phyloP scores from a whole-genome alignment of 1,140 invertebrate genomes.

The Pseudomyrmex sp. region DNA sequence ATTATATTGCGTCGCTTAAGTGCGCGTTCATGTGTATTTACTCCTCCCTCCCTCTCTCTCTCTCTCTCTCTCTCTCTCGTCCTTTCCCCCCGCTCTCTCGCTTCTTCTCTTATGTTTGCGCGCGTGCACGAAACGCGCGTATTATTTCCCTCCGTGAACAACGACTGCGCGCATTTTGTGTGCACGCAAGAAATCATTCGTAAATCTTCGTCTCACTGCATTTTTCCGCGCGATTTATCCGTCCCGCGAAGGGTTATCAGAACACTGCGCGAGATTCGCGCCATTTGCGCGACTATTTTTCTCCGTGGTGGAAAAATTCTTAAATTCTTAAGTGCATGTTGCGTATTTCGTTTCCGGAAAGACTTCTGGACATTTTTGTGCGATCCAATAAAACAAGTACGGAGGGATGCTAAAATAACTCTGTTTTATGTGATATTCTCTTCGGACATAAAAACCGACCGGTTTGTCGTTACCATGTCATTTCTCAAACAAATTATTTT shows the following conservation, averaged over 20 bases:
- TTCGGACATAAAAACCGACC: slow-evolving; percentile 15
- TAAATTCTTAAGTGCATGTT: slow-evolving; percentile 43
- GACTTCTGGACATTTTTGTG: not conserved
- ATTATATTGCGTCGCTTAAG: slow-evolving; percentile 77
- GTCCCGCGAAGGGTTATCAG: slow-evolving; percentile 25
- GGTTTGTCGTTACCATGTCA: slow-evolving; percentile 2
- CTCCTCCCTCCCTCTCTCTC: not conserved
- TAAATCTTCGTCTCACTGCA: slow-evolving; percentile 15
- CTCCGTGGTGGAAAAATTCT: not conserved
- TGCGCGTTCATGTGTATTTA: slow-evolving; percentile 70
- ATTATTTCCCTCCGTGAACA: slow-evolving; percentile 48
- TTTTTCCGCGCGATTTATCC: slow-evolving; percentile 28
- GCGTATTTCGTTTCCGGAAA: slow-evolving; percentile 16
- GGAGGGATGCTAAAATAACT: slow-evolving; percentile 18
- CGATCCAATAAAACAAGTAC: slow-evolving; percentile 3
- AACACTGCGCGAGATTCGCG: not conserved
- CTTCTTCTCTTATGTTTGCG: slow-evolving; percentile 47
- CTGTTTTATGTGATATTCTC: not conserved
- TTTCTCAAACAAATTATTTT: not conserved
- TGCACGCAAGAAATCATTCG: slow-evolving; percentile 42
- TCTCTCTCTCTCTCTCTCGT: not conserved
- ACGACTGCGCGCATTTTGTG: not conserved
- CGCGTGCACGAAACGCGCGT: slow-evolving; percentile 44
- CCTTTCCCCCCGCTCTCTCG: slow-evolving; percentile 4
- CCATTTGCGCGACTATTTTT: slow-evolving; percentile 13